A percentile compares a stretch with the other conserved stretches of the same genome.
phyloP scores from a whole-genome alignment of 2,888 invertebrate species.

The Leucophora obtusa region DNA sequence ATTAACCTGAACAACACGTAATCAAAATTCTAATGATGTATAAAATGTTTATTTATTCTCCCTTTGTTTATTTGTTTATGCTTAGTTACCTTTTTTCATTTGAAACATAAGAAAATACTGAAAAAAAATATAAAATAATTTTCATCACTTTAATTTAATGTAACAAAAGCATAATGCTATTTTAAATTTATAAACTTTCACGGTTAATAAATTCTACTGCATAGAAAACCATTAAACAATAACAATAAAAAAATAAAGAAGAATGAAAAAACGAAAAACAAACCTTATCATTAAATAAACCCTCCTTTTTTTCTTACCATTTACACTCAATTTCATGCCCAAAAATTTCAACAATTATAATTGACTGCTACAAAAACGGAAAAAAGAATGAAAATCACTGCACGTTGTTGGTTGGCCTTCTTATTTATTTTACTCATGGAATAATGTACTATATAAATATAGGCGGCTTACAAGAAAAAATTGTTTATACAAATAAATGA shows the following conservation, averaged over 20 bases:
- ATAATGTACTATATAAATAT: background rate
- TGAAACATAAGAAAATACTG: background rate
- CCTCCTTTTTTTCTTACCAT: conserved; percentile 29
- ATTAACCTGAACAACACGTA: no score
- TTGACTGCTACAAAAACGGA: conserved; percentile 38
- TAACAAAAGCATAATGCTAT: conserved; percentile 39
- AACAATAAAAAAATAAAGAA: background rate
- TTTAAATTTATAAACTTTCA: conserved; percentile 59
- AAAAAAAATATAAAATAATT: conserved; percentile 26
- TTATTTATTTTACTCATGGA: background rate
- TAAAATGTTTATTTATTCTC: conserved; percentile 27
- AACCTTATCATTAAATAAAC: conserved; percentile 48
- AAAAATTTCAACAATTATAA: conserved; percentile 50
- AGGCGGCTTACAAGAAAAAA: background rate
- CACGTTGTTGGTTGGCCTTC: background rate
- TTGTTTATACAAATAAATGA: conserved; percentile 5
- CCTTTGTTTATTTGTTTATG: conserved; percentile 38
- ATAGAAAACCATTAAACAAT: conserved; percentile 46
- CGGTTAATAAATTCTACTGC: conserved; percentile 52
- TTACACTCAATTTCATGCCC: conserved; percentile 39
- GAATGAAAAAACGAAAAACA: conserved; percentile 18
- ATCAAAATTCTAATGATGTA: conserved; percentile 44
- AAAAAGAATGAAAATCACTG: conserved; percentile 9
- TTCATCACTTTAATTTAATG: conserved; percentile 57
- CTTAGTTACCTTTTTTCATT: conserved; percentile 26